Evolutionary conservation across 1,140 invertebrate genomes (phyloP), one percentile per base, ranked within the genome.

Genomic region (Pseudoatta argentina): DNA sequence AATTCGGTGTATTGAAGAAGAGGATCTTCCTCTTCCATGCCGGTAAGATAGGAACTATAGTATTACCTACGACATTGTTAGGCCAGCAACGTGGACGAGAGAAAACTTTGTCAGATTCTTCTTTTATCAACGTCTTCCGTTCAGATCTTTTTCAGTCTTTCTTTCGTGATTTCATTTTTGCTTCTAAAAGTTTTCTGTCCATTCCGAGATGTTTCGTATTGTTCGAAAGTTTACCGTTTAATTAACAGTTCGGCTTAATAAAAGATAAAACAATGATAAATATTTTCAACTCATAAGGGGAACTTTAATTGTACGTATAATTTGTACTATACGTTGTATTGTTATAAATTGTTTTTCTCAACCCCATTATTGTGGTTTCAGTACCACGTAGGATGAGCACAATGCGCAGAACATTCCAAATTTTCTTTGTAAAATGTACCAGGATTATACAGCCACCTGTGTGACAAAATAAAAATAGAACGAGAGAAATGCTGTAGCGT

Each of bases 51-150:
- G 53, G 63, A 77, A 34, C 44, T 48, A 34, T 34, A 51, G 67
- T 71, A 64, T 76, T 77, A 59, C 7, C 34, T 39, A 39, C 57
- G 18, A 55, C 57, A 21, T 86, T 86, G 69, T 61, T 69, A 63
- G 82, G 66, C 83, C 66, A 72, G 76, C 67, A 44, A 44, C 59
- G 34, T 27, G 53, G 21, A 71, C 44, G 27, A 27, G 55, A 67
- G 64, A 57, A 39, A 67, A 76, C 67, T 71, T 61, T 59, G 53
- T 63, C n/a, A 67, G 30, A 73, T 48, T 69, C 53, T 55, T 27
- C 73, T 85, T 59, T 63, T 86, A 76, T 85, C 71, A 67, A 30
- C 57, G 55, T 63, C 27, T 69, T 78, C 55, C 48, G 18, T 61
- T 48, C 34, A 16, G 66, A 34, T 73, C n/a, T 30, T 73, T 34